A percentile compares a stretch with the other conserved stretches of the same genome.
These are phyloP conservation scores for Malaclemys terrapin DNA, from an alignment of 2,113 vertebrate genomes.

Conservation along the genomic window DNA sequence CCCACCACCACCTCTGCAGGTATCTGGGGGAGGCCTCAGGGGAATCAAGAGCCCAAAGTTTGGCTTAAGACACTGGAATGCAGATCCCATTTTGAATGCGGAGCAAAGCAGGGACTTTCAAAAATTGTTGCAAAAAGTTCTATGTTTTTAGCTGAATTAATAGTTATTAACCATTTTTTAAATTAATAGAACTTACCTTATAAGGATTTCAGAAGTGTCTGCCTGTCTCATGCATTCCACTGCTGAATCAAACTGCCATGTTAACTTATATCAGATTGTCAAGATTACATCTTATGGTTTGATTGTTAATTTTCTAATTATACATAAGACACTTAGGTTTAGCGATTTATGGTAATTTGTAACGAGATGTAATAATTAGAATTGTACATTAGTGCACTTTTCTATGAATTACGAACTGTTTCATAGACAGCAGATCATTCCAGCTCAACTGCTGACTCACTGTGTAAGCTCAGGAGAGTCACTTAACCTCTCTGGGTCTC, in stretches of 20 bases:
- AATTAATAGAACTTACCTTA: background rate
- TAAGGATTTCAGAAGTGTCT: background rate
- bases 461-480: background rate
- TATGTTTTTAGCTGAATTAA: background rate
- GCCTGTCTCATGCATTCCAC: background rate
- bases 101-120: background rate
- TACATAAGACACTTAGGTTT: slow-evolving; percentile 16
- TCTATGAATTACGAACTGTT: slow-evolving; percentile 24
- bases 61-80: background rate
- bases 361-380: slow-evolving; percentile 34
- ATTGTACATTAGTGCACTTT: slow-evolving; percentile 26
- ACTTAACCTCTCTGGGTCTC: background rate
- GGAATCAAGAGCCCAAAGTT: background rate
- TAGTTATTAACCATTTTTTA: background rate
- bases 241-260: background rate
- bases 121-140: background rate
- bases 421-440: background rate
- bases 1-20: background rate
- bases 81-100: background rate
- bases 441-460: background rate
- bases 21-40: background rate
- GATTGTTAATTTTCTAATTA: slow-evolving; percentile 3
- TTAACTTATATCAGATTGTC: background rate
- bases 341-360: background rate
- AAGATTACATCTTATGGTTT: background rate